Evolutionary conservation across 1,140 invertebrate species (phyloP).

Genomic region (Cataglyphis hispanica): DNA sequence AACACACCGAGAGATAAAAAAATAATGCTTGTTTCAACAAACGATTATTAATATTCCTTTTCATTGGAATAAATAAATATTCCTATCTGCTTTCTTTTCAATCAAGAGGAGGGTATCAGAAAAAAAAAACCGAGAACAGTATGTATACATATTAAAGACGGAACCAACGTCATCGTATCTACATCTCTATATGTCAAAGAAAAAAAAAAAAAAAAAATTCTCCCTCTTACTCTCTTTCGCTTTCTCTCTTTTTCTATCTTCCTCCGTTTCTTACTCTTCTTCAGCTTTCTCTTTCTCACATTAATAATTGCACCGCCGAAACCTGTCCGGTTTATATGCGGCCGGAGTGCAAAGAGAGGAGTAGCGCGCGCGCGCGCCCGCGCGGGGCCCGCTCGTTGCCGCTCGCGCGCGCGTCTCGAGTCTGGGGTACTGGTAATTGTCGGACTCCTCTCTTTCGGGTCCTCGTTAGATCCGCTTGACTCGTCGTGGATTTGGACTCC

Average conservation of each 20-base stretch:
- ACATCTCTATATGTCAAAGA: too few species aligned
- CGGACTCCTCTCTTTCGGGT: slow-evolving; percentile 69
- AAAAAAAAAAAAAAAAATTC: too few species aligned
- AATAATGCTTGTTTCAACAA: background rate
- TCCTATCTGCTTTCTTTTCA: background rate
- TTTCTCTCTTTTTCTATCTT: slow-evolving; percentile 4
- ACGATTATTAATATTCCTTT: background rate
- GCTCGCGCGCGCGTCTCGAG: slow-evolving; percentile 56
- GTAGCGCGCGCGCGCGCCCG: slow-evolving; percentile 33
- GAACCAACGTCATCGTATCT: too few species aligned
- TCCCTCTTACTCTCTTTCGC: background rate
- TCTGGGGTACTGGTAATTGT: slow-evolving; percentile 71
- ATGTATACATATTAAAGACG: background rate
- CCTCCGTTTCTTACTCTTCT: slow-evolving; percentile 1
- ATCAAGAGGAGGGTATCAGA: background rate
- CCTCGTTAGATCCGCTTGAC: slow-evolving; percentile 65
- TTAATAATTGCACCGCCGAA: slow-evolving; percentile 80
- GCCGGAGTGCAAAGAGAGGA: slow-evolving; percentile 65
- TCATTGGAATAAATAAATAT: background rate
- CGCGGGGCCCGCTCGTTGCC: slow-evolving; percentile 65
- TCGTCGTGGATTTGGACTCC: slow-evolving; percentile 40
- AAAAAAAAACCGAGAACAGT: background rate
- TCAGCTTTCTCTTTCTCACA: slow-evolving; percentile 70
- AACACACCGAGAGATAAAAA: background rate
- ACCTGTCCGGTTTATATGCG: slow-evolving; percentile 78